Percentiles rank a stretch among this genome's conserved stretches.
Conservation (phyloP, 2,797 vertebrate species). For the Hyperoplus lanceolatus region DNA sequence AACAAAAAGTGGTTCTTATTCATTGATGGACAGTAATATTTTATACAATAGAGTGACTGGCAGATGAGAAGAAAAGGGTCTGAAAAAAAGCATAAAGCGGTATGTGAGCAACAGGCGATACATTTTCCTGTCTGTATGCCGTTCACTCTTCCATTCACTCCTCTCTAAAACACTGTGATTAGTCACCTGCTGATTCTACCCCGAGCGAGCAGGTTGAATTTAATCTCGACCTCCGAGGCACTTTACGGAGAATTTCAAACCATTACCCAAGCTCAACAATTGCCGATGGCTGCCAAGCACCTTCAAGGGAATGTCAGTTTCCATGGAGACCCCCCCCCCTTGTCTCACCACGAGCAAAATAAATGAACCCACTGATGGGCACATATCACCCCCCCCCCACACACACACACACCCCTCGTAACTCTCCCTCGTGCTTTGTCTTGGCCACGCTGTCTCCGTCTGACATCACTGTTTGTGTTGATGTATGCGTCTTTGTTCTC, state of each 20-base stretch:
- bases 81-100: slow-evolving; percentile 12
- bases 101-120: slow-evolving; percentile 19
- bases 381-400: slow-evolving; percentile 33
- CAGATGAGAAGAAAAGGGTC: slow-evolving; percentile 11
- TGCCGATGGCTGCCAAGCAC: slow-evolving; percentile 70
- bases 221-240: slow-evolving; percentile 72
- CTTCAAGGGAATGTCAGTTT: slow-evolving; percentile 83
- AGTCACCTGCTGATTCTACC: slow-evolving; percentile 48
- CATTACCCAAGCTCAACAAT: slow-evolving; percentile 80
- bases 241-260: slow-evolving; percentile 76
- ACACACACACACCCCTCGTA: slow-evolving; percentile 7
- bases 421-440: slow-evolving; percentile 27
- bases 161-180: slow-evolving; percentile 47
- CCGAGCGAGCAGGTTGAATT: slow-evolving; percentile 52
- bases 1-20: too few relatives aligned
- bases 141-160: slow-evolving; percentile 39
- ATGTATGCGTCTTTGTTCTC: slow-evolving; percentile 44
- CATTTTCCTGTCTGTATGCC: slow-evolving; percentile 33
- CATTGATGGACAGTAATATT: slow-evolving; percentile 1
- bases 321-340: slow-evolving; percentile 79
- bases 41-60: not conserved
- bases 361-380: slow-evolving; percentile 40
- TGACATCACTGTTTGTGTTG: slow-evolving; percentile 48
- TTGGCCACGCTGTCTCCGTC: slow-evolving; percentile 24
- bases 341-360: slow-evolving; percentile 21